These are phyloP conservation scores for Plagodis pulveraria DNA, from an alignment of 2,888 invertebrate species.

Conservation along the genomic window DNA sequence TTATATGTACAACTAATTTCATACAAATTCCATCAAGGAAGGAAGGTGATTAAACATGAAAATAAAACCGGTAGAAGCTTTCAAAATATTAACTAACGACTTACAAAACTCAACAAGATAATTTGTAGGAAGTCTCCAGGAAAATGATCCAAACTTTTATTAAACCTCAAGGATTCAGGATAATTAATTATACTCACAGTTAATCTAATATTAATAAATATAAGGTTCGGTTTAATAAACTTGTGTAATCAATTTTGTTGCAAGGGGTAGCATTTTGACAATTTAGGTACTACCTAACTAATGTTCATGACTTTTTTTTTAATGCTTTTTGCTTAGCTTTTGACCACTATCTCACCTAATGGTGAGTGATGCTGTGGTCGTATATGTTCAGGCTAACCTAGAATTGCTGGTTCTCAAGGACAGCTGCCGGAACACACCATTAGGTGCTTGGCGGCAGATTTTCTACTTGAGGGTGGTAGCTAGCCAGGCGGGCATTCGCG, in stretches of 20 bases:
- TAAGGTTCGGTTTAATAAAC: slow-evolving; percentile 8
- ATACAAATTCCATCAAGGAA: not conserved
- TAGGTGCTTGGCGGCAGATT: too few species aligned
- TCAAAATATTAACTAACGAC: slow-evolving; percentile 19
- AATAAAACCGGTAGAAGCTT: slow-evolving; percentile 5
- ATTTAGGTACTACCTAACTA: too few species aligned
- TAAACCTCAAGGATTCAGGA: slow-evolving; percentile 8
- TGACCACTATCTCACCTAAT: too few species aligned
- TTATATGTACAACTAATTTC: too few species aligned
- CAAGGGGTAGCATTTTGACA: slow-evolving; percentile 9
- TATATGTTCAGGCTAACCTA: too few species aligned
- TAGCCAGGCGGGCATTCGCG: too few species aligned
- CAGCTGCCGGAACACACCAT: too few species aligned
- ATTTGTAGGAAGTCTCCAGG: slow-evolving; percentile 8
- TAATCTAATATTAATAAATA: slow-evolving; percentile 12
- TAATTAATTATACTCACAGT: slow-evolving; percentile 25
- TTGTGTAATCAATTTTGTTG: slow-evolving; percentile 14
- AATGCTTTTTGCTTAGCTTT: too few species aligned
- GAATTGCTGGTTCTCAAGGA: too few species aligned
- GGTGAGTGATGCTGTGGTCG: too few species aligned
- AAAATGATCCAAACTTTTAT: slow-evolving; percentile 19
- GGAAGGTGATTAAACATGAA: not conserved
- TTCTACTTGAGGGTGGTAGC: too few species aligned
- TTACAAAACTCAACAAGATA: slow-evolving; percentile 10
- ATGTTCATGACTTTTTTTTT: too few species aligned